Base-by-base conservation (phyloP, 2,888 invertebrate species). In the Heliconius ismenius region DNA sequence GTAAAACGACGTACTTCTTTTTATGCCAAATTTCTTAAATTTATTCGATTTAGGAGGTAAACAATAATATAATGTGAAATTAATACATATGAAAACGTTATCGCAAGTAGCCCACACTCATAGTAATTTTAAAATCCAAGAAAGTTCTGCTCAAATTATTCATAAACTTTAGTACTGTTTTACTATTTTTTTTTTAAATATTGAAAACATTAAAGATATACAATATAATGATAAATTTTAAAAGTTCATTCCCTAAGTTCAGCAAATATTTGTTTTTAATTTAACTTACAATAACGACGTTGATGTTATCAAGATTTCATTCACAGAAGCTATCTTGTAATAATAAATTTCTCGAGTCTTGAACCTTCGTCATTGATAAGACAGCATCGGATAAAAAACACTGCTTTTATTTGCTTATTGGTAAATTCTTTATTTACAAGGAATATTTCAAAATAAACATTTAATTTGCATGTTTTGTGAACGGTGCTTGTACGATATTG, bases 191-290 rank as follows among this genome's bases (percentile, higher is more conserved):
- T 11, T 43, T 43, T 43, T 6, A 43, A 43, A 43, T 43, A 43
- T 0, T 15, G 43, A 43, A 43, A 43, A 15, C 0, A 6, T 43
- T 43, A 15, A 43, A 18, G 15, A 43, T 43, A 43, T 43, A 18
- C 43, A 15, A 43, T 64, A 74, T 49, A 64, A 65, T 65, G 65
- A 68, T 65, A 62, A 39, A 60, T 74, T 68, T 74, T 15, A n/a
- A 74, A 72, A 72, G 73, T 70, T 70, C 62, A 54, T 70, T 65
- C 62, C 72, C 74, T 76, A 73, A 72, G 75, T 77, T 67, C 28
- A 36, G 54, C 36, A 54, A 62, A 64, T 67, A 74, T 76, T 74
- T 72, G 58, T 78, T 76, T 58, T 78, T 74, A 62, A 70, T 76
- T 76, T 74, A 26, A 76, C 21, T 70, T 72, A 63, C 63, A 76